These are phyloP conservation scores for Tipula vernalis DNA, from an alignment of 2,888 invertebrate genomes.

Conservation along the genomic window DNA sequence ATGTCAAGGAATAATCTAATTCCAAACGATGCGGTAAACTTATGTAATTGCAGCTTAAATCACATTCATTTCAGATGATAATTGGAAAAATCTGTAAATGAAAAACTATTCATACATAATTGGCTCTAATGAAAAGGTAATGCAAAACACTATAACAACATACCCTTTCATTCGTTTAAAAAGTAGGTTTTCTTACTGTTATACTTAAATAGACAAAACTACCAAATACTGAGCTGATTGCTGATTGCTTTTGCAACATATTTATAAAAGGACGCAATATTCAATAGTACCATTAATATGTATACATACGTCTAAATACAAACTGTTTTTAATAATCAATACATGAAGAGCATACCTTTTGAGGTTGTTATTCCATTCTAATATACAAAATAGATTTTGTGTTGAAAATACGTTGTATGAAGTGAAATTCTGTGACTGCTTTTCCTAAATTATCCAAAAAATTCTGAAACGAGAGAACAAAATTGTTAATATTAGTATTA, in stretches of 20 bases:
- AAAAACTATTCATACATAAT: neutral
- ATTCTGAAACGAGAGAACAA: neutral
- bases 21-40: too few relatives aligned
- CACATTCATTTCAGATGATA: neutral
- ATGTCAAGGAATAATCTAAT: too few relatives aligned
- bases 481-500: neutral
- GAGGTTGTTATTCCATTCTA: neutral
- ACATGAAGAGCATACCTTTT: neutral
- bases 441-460: neutral
- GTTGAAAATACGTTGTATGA: neutral
- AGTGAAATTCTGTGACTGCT: neutral
- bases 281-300: too few relatives aligned
- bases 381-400: neutral
- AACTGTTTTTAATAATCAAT: neutral
- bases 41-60: neutral
- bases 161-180: neutral
- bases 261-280: too few relatives aligned
- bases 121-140: neutral
- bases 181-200: neutral
- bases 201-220: neutral
- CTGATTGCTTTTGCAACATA: too few relatives aligned
- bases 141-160: neutral
- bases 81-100: neutral
- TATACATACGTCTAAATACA: neutral
- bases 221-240: neutral